Percentiles rank a stretch among this genome's conserved stretches.
phyloP scores from a whole-genome alignment of 23 tunicate species.

The Halocynthia roretzi region DNA sequence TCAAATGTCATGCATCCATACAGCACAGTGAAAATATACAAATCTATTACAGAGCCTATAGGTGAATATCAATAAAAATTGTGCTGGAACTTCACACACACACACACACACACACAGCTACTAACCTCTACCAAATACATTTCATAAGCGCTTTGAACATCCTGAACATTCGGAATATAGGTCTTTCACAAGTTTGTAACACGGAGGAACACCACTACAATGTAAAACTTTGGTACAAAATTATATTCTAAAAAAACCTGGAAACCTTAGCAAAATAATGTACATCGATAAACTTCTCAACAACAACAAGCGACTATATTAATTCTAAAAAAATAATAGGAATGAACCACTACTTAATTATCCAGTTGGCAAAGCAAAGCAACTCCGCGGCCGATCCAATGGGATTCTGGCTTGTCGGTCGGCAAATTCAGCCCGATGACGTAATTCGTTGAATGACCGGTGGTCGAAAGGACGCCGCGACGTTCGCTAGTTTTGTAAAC shows the following conservation, averaged over 20 bases:
- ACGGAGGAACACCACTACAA: too few relatives aligned
- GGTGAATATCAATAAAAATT: too few relatives aligned
- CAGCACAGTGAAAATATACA: too few relatives aligned
- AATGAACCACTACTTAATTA: constrained; percentile 23
- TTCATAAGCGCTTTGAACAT: too few relatives aligned
- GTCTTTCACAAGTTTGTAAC: too few relatives aligned
- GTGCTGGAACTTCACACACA: too few relatives aligned
- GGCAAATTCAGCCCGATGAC: constrained; percentile 77
- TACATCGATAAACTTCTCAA: not conserved
- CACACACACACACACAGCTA: too few relatives aligned
- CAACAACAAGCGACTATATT: not conserved
- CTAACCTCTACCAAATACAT: too few relatives aligned
- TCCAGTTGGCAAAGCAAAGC: constrained; percentile 86
- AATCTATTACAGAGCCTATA: too few relatives aligned
- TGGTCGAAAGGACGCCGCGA: constrained; percentile 84
- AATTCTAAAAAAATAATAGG: not conserved
- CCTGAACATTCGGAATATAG: too few relatives aligned
- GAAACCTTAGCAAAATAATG: not conserved
- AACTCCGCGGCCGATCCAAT: constrained; percentile 96
- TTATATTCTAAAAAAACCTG: not conserved
- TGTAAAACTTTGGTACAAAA: too few relatives aligned
- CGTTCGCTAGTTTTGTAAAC: constrained; percentile 94
- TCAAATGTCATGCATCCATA: too few relatives aligned
- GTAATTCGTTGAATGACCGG: constrained; percentile 95
- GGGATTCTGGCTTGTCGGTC: constrained; percentile 76